phyloP scores from a whole-genome alignment of 2,797 vertebrate species.

The Sebastes umbrosus region DNA sequence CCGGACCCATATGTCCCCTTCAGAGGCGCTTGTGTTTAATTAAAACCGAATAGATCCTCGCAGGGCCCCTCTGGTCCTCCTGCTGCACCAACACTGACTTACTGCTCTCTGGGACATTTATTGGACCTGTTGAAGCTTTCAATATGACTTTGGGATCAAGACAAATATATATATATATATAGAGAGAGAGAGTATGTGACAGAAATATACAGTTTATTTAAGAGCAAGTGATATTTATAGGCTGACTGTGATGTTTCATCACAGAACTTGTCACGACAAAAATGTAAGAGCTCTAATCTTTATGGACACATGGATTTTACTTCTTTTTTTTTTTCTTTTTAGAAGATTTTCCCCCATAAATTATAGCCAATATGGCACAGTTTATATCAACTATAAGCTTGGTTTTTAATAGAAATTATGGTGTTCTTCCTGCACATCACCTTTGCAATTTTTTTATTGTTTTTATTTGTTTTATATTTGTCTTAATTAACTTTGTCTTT shows the following conservation, averaged over 20 bases:
- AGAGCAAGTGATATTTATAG: neutral
- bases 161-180: neutral
- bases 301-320: neutral
- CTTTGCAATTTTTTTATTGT: neutral
- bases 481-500: neutral
- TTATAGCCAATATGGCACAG: neutral
- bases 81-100: constrained; percentile 20
- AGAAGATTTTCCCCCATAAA: neutral
- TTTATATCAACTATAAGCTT: neutral
- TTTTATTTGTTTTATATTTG: neutral
- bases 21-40: constrained; percentile 65
- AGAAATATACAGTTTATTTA: neutral
- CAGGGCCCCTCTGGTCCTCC: neutral
- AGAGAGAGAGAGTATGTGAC: too few species aligned
- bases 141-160: neutral
- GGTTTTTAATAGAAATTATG: neutral
- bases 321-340: neutral
- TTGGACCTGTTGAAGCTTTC: constrained; percentile 23
- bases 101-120: constrained; percentile 31
- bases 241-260: neutral
- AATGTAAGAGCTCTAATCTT: neutral
- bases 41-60: constrained; percentile 58
- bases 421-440: neutral
- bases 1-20: constrained; percentile 69
- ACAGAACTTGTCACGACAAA: neutral